Evolutionary conservation across 2,888 invertebrate species (phyloP).

Genomic region (Cotesia congregata): DNA sequence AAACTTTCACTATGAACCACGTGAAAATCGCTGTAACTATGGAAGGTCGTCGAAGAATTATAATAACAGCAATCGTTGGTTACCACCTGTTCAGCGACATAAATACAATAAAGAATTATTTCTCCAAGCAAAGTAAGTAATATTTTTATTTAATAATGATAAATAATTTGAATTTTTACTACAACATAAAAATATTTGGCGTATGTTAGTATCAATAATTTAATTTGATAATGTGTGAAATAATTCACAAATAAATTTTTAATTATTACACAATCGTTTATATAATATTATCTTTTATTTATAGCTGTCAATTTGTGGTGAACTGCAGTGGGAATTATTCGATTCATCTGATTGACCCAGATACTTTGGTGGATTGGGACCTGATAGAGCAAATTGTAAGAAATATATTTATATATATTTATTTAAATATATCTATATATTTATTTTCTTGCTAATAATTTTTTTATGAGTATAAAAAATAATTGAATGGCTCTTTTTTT

Average conservation of each 20-base stretch:
- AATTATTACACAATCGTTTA: background rate
- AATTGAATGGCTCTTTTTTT: background rate
- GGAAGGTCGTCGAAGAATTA: slow-evolving; percentile 60
- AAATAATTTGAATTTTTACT: background rate
- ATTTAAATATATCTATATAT: slow-evolving; percentile 47
- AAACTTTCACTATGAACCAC: slow-evolving; percentile 88
- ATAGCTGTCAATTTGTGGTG: slow-evolving; percentile 95
- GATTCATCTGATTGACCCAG: slow-evolving; percentile 85
- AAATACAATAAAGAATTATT: slow-evolving; percentile 95
- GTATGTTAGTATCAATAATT: background rate
- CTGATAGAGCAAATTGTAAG: slow-evolving; percentile 93
- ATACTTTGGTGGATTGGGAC: slow-evolving; percentile 92
- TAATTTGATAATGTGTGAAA: slow-evolving; percentile 26
- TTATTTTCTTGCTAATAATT: background rate
- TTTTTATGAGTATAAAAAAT: slow-evolving; percentile 10
- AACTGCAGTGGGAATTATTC: slow-evolving; percentile 85
- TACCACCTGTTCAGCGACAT: slow-evolving; percentile 73
- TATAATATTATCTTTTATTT: slow-evolving; percentile 50
- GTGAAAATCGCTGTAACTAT: slow-evolving; percentile 70
- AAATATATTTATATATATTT: slow-evolving; percentile 49
- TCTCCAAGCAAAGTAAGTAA: slow-evolving; percentile 88
- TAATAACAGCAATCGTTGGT: slow-evolving; percentile 65
- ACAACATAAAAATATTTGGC: too few species aligned
- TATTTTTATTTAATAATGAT: background rate
- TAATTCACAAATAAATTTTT: background rate